Evolutionary conservation across 2,888 invertebrate genomes (phyloP).

Genomic region (Zygogramma bicolorata): DNA sequence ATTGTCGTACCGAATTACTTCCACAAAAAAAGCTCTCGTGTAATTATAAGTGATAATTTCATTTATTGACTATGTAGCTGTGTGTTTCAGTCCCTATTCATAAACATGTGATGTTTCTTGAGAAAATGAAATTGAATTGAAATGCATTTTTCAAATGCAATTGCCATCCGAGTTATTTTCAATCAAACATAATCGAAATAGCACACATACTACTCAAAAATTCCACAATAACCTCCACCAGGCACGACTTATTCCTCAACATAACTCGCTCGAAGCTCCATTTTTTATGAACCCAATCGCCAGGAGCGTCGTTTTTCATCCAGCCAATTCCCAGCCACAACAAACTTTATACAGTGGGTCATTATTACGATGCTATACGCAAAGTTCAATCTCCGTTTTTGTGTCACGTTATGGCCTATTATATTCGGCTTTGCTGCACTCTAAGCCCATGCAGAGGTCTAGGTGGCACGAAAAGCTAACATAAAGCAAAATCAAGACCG

Average conservation of each 20-base stretch:
- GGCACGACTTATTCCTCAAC: background rate
- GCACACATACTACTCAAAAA: too few relatives aligned
- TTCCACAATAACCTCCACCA: background rate
- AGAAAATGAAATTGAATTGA: too few relatives aligned
- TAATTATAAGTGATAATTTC: too few relatives aligned
- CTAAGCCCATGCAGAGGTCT: slow-evolving; percentile 26
- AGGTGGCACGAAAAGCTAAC: slow-evolving; percentile 37
- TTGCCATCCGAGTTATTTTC: too few relatives aligned
- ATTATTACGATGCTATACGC: slow-evolving; percentile 15
- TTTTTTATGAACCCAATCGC: background rate
- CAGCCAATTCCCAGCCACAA: background rate
- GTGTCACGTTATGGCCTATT: slow-evolving; percentile 34
- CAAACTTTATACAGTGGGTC: slow-evolving; percentile 13
- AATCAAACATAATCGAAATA: too few relatives aligned
- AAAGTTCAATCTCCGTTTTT: slow-evolving; percentile 24
- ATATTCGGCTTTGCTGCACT: slow-evolving; percentile 33
- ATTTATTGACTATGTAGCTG: too few relatives aligned
- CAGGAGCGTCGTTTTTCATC: slow-evolving; percentile 9
- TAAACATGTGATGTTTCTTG: too few relatives aligned
- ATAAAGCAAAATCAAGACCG: slow-evolving; percentile 38
- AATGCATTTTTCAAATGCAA: too few relatives aligned
- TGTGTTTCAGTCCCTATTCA: too few relatives aligned
- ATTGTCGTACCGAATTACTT: too few relatives aligned
- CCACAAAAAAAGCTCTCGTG: too few relatives aligned
- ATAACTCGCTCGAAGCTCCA: background rate